Evolutionary conservation across 2,113 vertebrate species (phyloP), one percentile per base, ranked within the genome.

Genomic region (Nettapus auritus): DNA sequence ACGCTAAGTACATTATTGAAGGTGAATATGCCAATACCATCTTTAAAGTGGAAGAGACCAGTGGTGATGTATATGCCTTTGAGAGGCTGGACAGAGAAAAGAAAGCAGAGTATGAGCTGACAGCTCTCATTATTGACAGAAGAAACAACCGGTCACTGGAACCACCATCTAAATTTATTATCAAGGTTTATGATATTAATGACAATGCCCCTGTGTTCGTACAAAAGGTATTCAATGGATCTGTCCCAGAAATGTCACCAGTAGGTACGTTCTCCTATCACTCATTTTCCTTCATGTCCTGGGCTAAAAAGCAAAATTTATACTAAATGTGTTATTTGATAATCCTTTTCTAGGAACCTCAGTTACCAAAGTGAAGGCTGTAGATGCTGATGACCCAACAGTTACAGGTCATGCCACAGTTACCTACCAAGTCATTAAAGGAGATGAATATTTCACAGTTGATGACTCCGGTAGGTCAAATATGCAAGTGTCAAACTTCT

Each of bases 341-440:
- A 82, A 80, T 38, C 55, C 77, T 86, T 92, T 83, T 55, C 13
- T 57, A 99, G 99, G 98, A 81, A 98, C 98, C 19, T 95, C 93
- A 0, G 98, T 99, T 44, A 96, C 98, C 52, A 97, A 80, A 57
- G 98, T 99, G 90, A 98, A 67, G 23, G 99, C 99, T 3, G 97
- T 98, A 12, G 99, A 99, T 57, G 98, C 98, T 31, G 99, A 99
- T 42, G 99, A 99, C 78, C 98, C 99, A 38, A 99, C 98, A 3
- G 98, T 98, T n/a, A 89, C 98, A 11, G 98, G 97, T 9, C 98
- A 99, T 2, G 98, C 98, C 89, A 97, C 96, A 0, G 97, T 99
- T 62, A 95, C 89, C 40, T 99, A 99, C 80, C 98, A 98, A 22
- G 71, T 99, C 83, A 95, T 97, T 81, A 88, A 87, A 36, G 98